Evolutionary conservation across 2,113 vertebrate species (phyloP), one percentile per base, ranked within the genome.

Genomic region (Apus apus): DNA sequence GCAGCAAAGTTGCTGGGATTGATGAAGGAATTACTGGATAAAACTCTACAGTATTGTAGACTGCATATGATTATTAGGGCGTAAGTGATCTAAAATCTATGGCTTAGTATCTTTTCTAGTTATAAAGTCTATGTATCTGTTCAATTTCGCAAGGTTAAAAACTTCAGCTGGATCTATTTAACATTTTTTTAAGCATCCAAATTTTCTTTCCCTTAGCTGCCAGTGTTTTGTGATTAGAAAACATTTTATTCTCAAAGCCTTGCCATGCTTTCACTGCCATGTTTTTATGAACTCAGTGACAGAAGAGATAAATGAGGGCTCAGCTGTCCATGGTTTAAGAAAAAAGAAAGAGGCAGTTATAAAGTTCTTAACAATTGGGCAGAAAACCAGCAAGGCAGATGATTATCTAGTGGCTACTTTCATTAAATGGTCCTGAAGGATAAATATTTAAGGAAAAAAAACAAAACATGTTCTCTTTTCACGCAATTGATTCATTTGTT

Each of bases 101-200:
- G 15, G 22, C 13, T 76, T 26, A 82, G 4, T 34, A 21, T 68
- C 23, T 78, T 80, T 78, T 80, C 34, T 38, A 66, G 51, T 70
- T 12, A 66, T n/a, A 78, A 89, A 85, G n/a, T 38, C 17, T 45
- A 68, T 13, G 16, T 40, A 53, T 65, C 23, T 36, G 11, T n/a
- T 89, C 38, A 16, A 17, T 64, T 82, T 92, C 45, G 20, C 27
- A 51, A 81, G 77, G 66, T 79, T 70, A 50, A 91, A 82, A 40
- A 51, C 46, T 94, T 85, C 81, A 87, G 64, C 80, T 91, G 74
- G 46, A 85, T 93, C 64, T 74, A 46, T 76, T 93, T 90, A 91
- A 68, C 40, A n/a, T 84, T 91, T 87, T 91, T 66, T 61, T 61
- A 81, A 62, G 46, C 58, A 72, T 72, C 45, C 54, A 80, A 19